A percentile compares a stretch with the other conserved stretches of the same genome.
Conservation (phyloP, 2,888 invertebrate genomes). For the Osmoderma eremita region DNA sequence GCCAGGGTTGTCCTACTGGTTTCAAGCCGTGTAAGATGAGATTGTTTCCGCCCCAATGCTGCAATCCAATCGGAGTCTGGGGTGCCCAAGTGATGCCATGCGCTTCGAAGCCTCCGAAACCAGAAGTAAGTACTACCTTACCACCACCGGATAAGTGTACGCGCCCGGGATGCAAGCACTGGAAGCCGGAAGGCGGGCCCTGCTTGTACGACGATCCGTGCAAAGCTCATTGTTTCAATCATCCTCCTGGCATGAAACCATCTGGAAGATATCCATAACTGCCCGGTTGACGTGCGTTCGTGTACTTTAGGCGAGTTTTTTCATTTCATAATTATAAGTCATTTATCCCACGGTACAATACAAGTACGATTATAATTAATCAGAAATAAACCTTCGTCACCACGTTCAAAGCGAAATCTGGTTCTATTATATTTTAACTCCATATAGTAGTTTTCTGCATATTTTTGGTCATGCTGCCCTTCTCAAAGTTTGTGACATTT, state of each 20-base stretch:
- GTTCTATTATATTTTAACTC: too few species aligned
- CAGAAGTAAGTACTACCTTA: constrained; percentile 51
- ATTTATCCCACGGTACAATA: not conserved
- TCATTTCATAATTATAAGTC: constrained; percentile 6
- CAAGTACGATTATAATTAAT: not conserved
- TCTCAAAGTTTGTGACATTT: too few species aligned
- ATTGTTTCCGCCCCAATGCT: constrained; percentile 55
- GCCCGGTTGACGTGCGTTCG: constrained; percentile 8
- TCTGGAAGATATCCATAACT: constrained; percentile 39
- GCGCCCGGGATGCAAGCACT: constrained; percentile 60
- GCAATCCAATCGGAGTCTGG: constrained; percentile 60
- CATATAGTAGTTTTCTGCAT: too few species aligned
- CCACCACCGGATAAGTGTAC: constrained; percentile 53
- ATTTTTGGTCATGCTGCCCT: too few species aligned
- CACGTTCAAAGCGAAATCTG: too few species aligned
- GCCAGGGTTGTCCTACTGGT: constrained; percentile 57
- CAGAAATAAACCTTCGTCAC: too few species aligned
- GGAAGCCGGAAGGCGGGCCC: constrained; percentile 58
- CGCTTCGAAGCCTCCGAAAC: constrained; percentile 56
- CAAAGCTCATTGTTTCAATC: constrained; percentile 60
- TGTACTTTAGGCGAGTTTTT: constrained; percentile 38
- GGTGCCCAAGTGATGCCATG: constrained; percentile 58
- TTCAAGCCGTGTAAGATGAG: constrained; percentile 61
- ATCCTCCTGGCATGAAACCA: constrained; percentile 55
- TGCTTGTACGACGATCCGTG: constrained; percentile 60